phyloP scores from a whole-genome alignment of 2,113 vertebrate species.

The Vulpes ferrilata region DNA sequence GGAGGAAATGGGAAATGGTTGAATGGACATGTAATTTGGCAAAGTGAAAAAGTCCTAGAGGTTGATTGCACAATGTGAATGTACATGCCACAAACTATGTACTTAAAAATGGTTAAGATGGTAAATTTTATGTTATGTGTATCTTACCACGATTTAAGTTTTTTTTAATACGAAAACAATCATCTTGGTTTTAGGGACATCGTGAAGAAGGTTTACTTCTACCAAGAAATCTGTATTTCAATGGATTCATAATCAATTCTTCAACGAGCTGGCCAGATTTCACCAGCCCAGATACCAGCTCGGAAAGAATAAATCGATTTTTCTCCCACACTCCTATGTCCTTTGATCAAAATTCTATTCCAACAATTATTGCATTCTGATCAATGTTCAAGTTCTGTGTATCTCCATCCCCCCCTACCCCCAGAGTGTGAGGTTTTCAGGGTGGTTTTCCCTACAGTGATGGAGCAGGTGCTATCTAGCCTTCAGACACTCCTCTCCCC shows the following conservation, averaged over 20 bases:
- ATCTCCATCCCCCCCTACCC: accelerated
- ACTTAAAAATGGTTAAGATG: neutral
- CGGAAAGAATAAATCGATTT: neutral
- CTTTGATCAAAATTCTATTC: neutral
- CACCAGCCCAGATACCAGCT: neutral
- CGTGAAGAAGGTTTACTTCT: neutral
- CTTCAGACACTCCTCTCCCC: too few species aligned
- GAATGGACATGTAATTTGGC: neutral
- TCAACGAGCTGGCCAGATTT: neutral
- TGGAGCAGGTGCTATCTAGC: accelerated
- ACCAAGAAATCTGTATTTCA: neutral
- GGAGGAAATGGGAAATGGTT: neutral
- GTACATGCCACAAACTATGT: neutral
- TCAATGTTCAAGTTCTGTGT: neutral
- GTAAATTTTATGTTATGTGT: neutral
- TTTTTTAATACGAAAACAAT: neutral
- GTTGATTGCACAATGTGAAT: neutral
- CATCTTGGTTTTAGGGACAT: neutral
- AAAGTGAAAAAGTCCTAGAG: neutral
- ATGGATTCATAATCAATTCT: neutral
- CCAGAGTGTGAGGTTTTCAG: too few species aligned
- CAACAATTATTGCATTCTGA: neutral
- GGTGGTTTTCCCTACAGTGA: neutral
- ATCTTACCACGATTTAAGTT: neutral
- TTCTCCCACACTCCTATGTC: neutral